These are phyloP conservation scores for Mustela nigripes DNA, from an alignment of 2,113 vertebrate genomes.

Conservation along the genomic window DNA sequence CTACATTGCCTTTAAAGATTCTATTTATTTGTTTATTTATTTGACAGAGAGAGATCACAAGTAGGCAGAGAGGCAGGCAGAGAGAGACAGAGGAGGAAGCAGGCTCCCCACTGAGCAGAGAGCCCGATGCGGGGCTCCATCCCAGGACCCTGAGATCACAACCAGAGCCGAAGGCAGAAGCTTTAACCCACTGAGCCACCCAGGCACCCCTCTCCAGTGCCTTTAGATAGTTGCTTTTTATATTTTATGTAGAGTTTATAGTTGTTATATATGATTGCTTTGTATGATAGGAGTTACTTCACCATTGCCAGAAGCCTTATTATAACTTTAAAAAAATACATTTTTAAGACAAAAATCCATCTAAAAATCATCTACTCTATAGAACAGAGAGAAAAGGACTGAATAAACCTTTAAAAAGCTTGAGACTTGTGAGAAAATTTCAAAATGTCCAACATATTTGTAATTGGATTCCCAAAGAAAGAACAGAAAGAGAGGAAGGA, in stretches of 20 bases:
- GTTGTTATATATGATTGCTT: background rate
- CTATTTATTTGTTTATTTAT: no score
- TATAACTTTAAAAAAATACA: background rate
- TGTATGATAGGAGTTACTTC: background rate
- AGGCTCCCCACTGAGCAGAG: no score
- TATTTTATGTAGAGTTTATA: background rate
- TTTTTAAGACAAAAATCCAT: background rate
- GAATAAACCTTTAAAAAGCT: background rate
- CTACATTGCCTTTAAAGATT: no score
- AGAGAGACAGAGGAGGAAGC: no score
- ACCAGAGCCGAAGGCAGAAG: no score
- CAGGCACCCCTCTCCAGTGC: no score
- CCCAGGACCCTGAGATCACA: no score
- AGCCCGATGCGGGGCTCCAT: rapidly evolving
- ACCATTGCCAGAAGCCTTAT: background rate
- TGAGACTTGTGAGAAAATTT: background rate
- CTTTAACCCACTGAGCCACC: no score
- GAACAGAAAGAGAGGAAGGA: background rate
- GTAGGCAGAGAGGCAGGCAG: no score
- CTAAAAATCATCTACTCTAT: background rate
- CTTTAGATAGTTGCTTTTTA: background rate
- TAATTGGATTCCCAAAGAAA: background rate
- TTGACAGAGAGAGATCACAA: no score
- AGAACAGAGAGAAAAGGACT: background rate
- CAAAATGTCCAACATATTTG: background rate